These are phyloP conservation scores for Meriones unguiculatus DNA, from an alignment of 2,113 vertebrate genomes.

Conservation along the genomic window DNA sequence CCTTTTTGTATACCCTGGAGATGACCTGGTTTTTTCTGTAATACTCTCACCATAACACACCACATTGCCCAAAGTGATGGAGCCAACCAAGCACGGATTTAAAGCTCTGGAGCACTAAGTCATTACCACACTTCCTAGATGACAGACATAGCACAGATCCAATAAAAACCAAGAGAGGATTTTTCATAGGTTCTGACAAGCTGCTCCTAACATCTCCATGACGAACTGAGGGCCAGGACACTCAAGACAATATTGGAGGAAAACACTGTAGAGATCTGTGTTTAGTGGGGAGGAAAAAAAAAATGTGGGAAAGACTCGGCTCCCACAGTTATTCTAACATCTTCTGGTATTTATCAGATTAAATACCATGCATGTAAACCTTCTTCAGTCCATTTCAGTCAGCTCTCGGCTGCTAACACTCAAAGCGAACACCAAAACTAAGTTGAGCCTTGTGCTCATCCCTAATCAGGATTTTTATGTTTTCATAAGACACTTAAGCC, in stretches of 20 bases:
- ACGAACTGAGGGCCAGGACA: background rate
- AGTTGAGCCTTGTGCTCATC: background rate
- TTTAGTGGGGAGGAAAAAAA: background rate
- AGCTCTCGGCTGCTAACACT: background rate
- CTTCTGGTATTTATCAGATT: background rate
- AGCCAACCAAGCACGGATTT: background rate
- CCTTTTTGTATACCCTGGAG: background rate
- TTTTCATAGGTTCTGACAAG: background rate
- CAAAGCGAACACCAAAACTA: background rate
- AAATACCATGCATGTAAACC: background rate
- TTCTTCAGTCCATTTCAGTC: slow-evolving; percentile 6
- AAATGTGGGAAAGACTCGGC: background rate
- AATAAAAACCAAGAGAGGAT: background rate
- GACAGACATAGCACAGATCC: background rate
- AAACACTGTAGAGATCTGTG: background rate
- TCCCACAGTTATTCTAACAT: background rate
- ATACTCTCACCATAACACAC: background rate
- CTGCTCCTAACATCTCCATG: background rate
- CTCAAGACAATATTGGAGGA: background rate
- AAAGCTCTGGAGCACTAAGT: background rate
- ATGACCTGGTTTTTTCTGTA: background rate
- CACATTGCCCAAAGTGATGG: background rate
- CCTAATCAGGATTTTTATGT: background rate
- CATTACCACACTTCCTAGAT: background rate
- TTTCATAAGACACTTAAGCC: slow-evolving; percentile 31